Evolutionary conservation across 2,113 vertebrate genomes (phyloP), one percentile per base, ranked within the genome.

Genomic region (Mixornis gularis): DNA sequence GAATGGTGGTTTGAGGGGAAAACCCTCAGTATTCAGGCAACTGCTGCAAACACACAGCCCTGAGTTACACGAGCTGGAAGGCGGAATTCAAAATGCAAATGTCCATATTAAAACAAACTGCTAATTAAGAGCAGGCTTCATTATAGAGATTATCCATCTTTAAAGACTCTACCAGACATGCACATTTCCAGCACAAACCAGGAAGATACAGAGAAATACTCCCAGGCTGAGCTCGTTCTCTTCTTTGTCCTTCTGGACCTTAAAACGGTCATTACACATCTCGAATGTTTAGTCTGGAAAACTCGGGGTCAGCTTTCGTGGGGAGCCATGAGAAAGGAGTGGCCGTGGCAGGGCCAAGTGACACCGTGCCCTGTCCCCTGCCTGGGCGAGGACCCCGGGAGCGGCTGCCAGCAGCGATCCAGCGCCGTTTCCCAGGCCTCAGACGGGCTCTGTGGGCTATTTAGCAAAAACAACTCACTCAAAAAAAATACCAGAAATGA

Each of bases 371-470:
- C 92, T 4, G 9, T 52, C 58, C 79, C 76, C n/a, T 9, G 60
- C 30, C 15, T 6, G 4, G 38, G 43, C 0, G 1, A 90, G 80
- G 78, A 66, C 40, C 4, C 0, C 1, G 0, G 4, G 3, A 63
- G 72, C 1, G 1, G 59, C 81, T 70, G 80, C 83, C 90, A 71
- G 72, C 59, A 30, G 51, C 11, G 22, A 30, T 1, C 79, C 19
- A 26, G 56, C 22, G 16, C 51, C 0, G 1, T 26, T 92, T 94
- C 85, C 93, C 95, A 95, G 86, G 26, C 52, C 90, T 85, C 52
- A 3, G 0, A 38, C 0, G 0, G 48, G 44, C 70, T 60, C 53
- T 38, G 9, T 1, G 0, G 18, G 18, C 25, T 17, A 1, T 9
- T 30, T 0, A 68, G 49, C n/a, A 92, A 89, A 87, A 83, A 36